A percentile compares a stretch with the other conserved stretches of the same genome.
Conservation (phyloP, 2,797 vertebrate genomes). For the Trichosurus vulpecula region DNA sequence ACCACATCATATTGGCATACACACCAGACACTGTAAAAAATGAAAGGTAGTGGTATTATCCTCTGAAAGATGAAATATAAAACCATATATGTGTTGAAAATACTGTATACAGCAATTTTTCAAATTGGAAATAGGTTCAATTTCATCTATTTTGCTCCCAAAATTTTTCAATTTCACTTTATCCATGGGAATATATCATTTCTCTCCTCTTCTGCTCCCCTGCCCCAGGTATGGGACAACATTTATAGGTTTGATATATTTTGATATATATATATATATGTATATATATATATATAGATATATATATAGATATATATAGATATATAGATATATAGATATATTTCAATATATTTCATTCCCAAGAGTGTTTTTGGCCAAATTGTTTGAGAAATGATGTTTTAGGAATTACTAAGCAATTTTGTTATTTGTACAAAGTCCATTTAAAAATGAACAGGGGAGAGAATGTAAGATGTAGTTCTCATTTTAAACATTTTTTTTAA, state of each 20-base stretch:
- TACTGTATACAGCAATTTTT: background rate
- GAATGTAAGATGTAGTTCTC: constrained; percentile 35
- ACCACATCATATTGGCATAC: background rate
- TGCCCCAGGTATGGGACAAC: background rate
- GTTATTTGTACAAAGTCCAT: constrained; percentile 57
- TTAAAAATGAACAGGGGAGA: constrained; percentile 34
- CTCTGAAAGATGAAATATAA: background rate
- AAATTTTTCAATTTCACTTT: background rate
- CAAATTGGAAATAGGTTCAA: background rate
- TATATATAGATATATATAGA: too few relatives aligned
- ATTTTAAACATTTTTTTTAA: constrained; percentile 55
- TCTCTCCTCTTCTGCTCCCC: background rate
- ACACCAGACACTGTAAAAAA: too few relatives aligned
- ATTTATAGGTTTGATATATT: background rate
- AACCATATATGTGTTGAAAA: background rate
- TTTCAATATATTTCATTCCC: background rate
- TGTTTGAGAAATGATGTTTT: background rate
- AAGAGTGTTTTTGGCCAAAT: background rate
- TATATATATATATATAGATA: too few relatives aligned
- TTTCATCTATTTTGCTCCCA: background rate
- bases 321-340: too few relatives aligned
- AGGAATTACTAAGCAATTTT: constrained; percentile 49
- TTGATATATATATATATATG: too few relatives aligned
- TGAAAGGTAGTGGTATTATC: background rate
- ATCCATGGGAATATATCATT: background rate